Evolutionary conservation across 2,797 vertebrate genomes (phyloP).

Genomic region (Bradypodion ventrale): DNA sequence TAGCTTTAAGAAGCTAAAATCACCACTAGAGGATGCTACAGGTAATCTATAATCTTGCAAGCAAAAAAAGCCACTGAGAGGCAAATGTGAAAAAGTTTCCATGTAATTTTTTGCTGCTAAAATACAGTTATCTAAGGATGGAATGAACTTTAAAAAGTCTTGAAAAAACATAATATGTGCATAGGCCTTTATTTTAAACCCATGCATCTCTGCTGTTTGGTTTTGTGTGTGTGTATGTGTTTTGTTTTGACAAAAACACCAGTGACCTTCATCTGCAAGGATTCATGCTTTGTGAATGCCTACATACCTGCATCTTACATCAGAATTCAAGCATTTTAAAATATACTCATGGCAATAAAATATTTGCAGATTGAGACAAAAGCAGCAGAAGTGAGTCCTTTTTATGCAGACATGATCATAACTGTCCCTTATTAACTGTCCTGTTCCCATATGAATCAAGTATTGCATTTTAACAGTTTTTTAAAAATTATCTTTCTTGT

Average conservation of each 20-base stretch:
- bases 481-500: slow-evolving; percentile 48
- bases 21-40: slow-evolving; percentile 26
- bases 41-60: neutral
- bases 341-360: slow-evolving; percentile 25
- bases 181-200: slow-evolving; percentile 6
- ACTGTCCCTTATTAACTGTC: slow-evolving; percentile 34
- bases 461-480: slow-evolving; percentile 81
- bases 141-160: no score
- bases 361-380: neutral
- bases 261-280: slow-evolving; percentile 12
- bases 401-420: slow-evolving; percentile 30
- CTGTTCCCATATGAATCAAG: slow-evolving; percentile 70
- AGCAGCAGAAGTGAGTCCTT: slow-evolving; percentile 43
- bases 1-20: neutral
- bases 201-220: neutral
- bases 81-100: neutral
- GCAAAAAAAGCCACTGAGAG: neutral
- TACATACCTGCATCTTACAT: neutral
- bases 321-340: slow-evolving; percentile 22
- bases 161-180: slow-evolving; percentile 17
- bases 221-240: no score
- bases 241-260: slow-evolving; percentile 25
- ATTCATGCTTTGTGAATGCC: slow-evolving; percentile 12
- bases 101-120: neutral
- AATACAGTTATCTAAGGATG: slow-evolving; percentile 16